A percentile compares a stretch with the other conserved stretches of the same genome.
These are phyloP conservation scores for Cyclophora albipunctata DNA, from an alignment of 2,888 invertebrate species.

Conservation along the genomic window DNA sequence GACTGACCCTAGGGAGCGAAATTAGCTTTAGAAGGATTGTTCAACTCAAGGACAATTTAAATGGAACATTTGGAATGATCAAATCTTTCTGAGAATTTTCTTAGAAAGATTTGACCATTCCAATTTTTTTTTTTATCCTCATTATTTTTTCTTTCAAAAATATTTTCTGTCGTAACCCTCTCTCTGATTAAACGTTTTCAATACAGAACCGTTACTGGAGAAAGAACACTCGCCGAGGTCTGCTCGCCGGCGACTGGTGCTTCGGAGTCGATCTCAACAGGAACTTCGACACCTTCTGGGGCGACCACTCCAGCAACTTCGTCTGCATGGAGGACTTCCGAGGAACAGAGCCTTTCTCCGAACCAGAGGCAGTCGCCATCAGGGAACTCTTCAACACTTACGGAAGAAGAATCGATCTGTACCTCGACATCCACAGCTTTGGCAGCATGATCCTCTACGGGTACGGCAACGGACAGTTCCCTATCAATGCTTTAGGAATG, in stretches of 20 bases:
- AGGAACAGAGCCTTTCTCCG: conserved; percentile 77
- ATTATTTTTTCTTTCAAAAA: too few relatives aligned
- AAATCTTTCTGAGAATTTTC: too few relatives aligned
- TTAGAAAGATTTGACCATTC: too few relatives aligned
- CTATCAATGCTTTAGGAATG: conserved; percentile 54
- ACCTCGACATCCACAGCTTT: conserved; percentile 83
- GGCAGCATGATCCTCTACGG: conserved; percentile 73
- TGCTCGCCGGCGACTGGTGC: conserved; percentile 50
- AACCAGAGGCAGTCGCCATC: conserved; percentile 76
- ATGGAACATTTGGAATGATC: too few relatives aligned
- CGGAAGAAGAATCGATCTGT: conserved; percentile 72
- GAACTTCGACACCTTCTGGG: conserved; percentile 83
- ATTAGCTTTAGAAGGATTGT: too few relatives aligned
- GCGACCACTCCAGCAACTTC: conserved; percentile 50
- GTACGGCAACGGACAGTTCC: conserved; percentile 45
- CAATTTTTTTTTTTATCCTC: too few relatives aligned
- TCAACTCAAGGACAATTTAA: too few relatives aligned
- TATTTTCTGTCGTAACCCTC: too few relatives aligned
- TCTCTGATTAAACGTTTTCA: too few relatives aligned
- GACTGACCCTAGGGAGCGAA: too few relatives aligned
- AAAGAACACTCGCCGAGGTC: conserved; percentile 71
- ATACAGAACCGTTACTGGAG: conserved; percentile 78
- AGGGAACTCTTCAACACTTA: conserved; percentile 70
- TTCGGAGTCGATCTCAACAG: conserved; percentile 82
- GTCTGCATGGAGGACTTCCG: conserved; percentile 77